A percentile compares a stretch with the other conserved stretches of the same genome.
Evolutionary conservation across 2,888 invertebrate genomes (phyloP).

Genomic region (Aleiodes alternator): DNA sequence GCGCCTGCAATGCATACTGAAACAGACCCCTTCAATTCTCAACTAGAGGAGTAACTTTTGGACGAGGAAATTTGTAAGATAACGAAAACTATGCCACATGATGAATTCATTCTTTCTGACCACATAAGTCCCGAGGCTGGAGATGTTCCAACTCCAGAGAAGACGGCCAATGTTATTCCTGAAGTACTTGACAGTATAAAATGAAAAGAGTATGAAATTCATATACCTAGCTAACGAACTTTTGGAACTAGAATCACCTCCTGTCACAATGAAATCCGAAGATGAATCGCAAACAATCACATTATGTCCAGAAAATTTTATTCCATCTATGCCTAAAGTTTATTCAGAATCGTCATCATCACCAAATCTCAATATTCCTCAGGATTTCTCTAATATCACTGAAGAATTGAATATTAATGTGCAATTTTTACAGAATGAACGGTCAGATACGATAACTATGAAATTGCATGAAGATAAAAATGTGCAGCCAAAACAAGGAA

Average conservation of each 20-base stretch:
- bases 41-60: constrained; percentile 68
- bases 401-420: constrained; percentile 55
- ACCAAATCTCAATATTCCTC: constrained; percentile 29
- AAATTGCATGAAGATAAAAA: constrained; percentile 66
- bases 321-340: neutral
- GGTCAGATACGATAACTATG: constrained; percentile 41
- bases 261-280: neutral
- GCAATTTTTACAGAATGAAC: constrained; percentile 46
- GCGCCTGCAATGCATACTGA: constrained; percentile 8
- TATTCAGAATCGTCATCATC: constrained; percentile 7
- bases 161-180: constrained; percentile 17
- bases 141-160: constrained; percentile 59
- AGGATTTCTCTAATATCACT: constrained; percentile 54
- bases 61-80: constrained; percentile 74
- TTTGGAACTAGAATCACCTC: constrained; percentile 59
- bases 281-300: constrained; percentile 11
- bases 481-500: constrained; percentile 39
- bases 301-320: neutral
- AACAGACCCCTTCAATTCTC: constrained; percentile 40
- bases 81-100: constrained; percentile 74
- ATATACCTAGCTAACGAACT: constrained; percentile 67
- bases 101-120: constrained; percentile 72
- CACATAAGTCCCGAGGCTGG: constrained; percentile 66
- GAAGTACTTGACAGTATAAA: constrained; percentile 18
- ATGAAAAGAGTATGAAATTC: constrained; percentile 58